phyloP scores from a whole-genome alignment of 2,888 invertebrate genomes.

The Geotrupes spiniger region DNA sequence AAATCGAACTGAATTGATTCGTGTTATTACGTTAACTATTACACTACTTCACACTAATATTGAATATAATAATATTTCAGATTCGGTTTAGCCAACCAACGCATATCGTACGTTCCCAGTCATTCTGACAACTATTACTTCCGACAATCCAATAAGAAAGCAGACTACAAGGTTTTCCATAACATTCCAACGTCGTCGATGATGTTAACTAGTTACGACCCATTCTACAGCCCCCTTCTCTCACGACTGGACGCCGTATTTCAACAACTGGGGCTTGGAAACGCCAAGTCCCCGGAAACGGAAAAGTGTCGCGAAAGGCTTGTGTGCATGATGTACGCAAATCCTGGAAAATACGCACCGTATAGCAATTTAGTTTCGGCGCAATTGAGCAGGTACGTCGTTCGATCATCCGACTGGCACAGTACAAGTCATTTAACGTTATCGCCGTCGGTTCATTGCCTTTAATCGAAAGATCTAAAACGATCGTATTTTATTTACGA shows the following conservation, averaged over 20 bases:
- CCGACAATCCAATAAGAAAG: constrained; percentile 54
- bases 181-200: constrained; percentile 81
- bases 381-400: constrained; percentile 73
- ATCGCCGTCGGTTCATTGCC: too few species aligned
- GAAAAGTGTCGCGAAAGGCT: constrained; percentile 77
- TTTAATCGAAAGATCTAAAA: too few species aligned
- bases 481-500: too few species aligned
- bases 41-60: too few species aligned
- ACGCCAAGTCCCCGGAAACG: constrained; percentile 52
- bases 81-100: constrained; percentile 22
- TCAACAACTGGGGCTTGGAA: constrained; percentile 65
- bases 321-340: constrained; percentile 84
- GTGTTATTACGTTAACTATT: too few species aligned
- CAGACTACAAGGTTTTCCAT: constrained; percentile 81
- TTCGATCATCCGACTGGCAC: too few species aligned
- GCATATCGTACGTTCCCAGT: constrained; percentile 46
- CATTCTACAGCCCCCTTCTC: constrained; percentile 83
- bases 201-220: constrained; percentile 81
- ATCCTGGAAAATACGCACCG: constrained; percentile 84
- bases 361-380: constrained; percentile 87
- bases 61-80: constrained; percentile 17
- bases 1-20: too few species aligned
- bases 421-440: too few species aligned
- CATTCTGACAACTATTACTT: constrained; percentile 63
- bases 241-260: constrained; percentile 84